phyloP scores from a whole-genome alignment of 2,888 invertebrate species.

The Hemaris fuciformis region DNA sequence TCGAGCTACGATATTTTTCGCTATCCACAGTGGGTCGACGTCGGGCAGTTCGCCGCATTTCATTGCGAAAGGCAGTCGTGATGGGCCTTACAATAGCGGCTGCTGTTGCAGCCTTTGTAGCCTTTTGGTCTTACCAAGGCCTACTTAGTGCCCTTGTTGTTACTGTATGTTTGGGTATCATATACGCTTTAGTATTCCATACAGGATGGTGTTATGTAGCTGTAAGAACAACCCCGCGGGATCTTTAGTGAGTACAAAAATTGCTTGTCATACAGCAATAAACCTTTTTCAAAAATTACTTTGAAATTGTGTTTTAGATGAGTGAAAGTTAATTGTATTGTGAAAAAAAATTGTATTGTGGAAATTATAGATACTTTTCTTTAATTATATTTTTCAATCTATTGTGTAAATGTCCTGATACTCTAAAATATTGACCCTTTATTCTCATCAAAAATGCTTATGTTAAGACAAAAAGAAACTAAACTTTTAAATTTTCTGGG shows the following conservation, averaged over 20 bases:
- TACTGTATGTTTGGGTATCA: constrained; percentile 80
- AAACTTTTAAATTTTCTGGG: too few relatives aligned
- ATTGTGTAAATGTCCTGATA: too few relatives aligned
- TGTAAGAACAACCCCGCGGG: constrained; percentile 87
- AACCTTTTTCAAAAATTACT: not conserved
- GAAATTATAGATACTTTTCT: not conserved
- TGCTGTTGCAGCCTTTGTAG: constrained; percentile 63
- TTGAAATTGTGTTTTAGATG: not conserved
- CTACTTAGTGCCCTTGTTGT: constrained; percentile 84
- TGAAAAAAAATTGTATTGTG: too few relatives aligned
- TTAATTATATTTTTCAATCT: not conserved
- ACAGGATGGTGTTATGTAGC: constrained; percentile 90
- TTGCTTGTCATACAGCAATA: not conserved
- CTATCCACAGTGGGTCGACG: constrained; percentile 24
- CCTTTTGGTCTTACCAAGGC: constrained; percentile 80
- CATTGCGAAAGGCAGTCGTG: constrained; percentile 70
- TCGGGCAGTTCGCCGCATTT: constrained; percentile 68
- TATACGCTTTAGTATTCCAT: constrained; percentile 85
- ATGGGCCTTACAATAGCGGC: constrained; percentile 69
- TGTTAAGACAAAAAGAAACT: too few relatives aligned
- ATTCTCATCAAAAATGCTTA: too few relatives aligned
- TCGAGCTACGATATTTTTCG: constrained; percentile 1
- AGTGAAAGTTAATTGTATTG: not conserved
- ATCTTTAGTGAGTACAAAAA: constrained; percentile 82
- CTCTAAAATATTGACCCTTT: too few relatives aligned